Percentiles rank a stretch among this genome's conserved stretches.
These are phyloP conservation scores for Myotis vivesi DNA, from an alignment of 2,797 vertebrate genomes.

Conservation along the genomic window DNA sequence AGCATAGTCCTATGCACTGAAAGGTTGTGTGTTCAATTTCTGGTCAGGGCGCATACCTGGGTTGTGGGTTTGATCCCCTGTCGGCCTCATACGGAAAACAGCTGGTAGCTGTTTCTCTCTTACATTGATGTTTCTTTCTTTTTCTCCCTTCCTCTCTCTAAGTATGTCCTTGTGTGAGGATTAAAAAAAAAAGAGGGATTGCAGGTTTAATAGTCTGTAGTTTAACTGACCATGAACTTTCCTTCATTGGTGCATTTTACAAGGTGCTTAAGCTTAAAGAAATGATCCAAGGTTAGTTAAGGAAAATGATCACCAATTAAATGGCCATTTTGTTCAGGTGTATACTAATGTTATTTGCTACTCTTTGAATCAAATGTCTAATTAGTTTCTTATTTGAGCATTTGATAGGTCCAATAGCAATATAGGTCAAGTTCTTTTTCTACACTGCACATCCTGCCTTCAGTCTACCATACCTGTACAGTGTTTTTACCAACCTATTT, in stretches of 20 bases:
- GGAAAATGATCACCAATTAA: conserved; percentile 49
- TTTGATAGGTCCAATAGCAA: conserved; percentile 16
- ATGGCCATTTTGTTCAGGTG: not conserved
- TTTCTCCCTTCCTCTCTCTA: not conserved
- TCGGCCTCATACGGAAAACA: not conserved
- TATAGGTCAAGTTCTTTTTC: not conserved
- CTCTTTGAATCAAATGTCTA: conserved; percentile 47
- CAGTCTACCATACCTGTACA: not conserved
- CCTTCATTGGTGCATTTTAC: not conserved
- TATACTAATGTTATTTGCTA: conserved; percentile 36
- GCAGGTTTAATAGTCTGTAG: not conserved
- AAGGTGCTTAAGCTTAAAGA: conserved; percentile 47
- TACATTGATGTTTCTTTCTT: not conserved
- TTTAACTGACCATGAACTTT: not conserved
- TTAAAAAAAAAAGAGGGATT: not conserved
- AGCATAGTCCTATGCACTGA: not conserved
- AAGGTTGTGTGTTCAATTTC: not conserved
- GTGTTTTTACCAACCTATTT: not conserved
- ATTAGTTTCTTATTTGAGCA: conserved; percentile 43
- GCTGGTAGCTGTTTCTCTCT: not conserved
- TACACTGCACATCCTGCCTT: not conserved
- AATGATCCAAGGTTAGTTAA: conserved; percentile 1
- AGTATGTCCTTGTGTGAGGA: not conserved
- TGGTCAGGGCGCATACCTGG: not conserved
- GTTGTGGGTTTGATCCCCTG: not conserved